Conservation (phyloP, 2,797 vertebrate genomes). For the Sebastes goodei region DNA sequence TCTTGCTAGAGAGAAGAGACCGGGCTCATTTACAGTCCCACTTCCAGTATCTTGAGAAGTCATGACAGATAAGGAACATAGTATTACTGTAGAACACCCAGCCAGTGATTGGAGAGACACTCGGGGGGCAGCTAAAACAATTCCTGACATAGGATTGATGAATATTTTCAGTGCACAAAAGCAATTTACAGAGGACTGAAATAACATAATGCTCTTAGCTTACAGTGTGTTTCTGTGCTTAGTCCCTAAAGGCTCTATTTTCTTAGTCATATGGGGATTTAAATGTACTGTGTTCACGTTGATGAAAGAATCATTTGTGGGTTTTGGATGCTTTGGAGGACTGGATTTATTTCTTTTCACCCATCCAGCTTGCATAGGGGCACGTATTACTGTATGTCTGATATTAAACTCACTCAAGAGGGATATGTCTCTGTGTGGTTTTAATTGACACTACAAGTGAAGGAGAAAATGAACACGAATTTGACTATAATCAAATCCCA, state of each 20-base stretch:
- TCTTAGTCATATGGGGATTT: slow-evolving; percentile 59
- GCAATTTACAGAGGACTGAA: slow-evolving; percentile 64
- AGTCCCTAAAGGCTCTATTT: slow-evolving; percentile 63
- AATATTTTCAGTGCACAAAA: slow-evolving; percentile 68
- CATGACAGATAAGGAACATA: slow-evolving; percentile 71
- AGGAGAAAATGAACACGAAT: slow-evolving; percentile 33
- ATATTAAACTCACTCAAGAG: slow-evolving; percentile 46
- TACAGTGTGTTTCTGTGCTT: slow-evolving; percentile 52
- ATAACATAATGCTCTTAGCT: slow-evolving; percentile 58
- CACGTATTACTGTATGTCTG: slow-evolving; percentile 12
- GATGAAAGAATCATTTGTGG: slow-evolving; percentile 43
- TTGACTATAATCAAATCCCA: slow-evolving; percentile 38
- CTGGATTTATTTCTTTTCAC: slow-evolving; percentile 41
- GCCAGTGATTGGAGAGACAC: slow-evolving; percentile 61
- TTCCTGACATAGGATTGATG: slow-evolving; percentile 67
- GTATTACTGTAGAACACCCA: slow-evolving; percentile 56
- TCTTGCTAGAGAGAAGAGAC: slow-evolving; percentile 57
- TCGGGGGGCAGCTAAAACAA: slow-evolving; percentile 62
- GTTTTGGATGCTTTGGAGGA: slow-evolving; percentile 31
- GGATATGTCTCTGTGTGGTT: slow-evolving; percentile 23
- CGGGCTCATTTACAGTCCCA: slow-evolving; percentile 70
- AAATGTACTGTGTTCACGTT: slow-evolving; percentile 50
- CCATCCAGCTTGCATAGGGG: slow-evolving; percentile 2
- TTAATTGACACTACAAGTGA: slow-evolving; percentile 55
- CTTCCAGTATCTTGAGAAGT: slow-evolving; percentile 64